Conservation (phyloP, 2,888 invertebrate species). For the Acanthacorydalis orientalis region DNA sequence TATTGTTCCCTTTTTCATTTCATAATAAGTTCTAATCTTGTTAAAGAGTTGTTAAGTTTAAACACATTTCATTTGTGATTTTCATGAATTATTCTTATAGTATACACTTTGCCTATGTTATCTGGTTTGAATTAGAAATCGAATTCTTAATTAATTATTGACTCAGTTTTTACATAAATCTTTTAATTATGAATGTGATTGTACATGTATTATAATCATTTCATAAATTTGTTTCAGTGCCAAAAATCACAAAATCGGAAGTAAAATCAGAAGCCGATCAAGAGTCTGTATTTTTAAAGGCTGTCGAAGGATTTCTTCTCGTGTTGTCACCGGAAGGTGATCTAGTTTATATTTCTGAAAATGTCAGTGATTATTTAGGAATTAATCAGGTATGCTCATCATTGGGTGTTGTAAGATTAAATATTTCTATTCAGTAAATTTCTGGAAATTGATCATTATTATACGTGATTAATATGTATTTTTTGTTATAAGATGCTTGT, state of each 20-base stretch:
- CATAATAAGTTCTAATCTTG: no score
- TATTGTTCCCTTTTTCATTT: no score
- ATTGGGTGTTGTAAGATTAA: neutral
- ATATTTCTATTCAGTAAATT: neutral
- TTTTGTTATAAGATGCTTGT: neutral
- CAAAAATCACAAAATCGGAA: conserved; percentile 19
- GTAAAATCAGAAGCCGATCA: conserved; percentile 15
- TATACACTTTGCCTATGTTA: no score
- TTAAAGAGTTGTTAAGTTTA: no score
- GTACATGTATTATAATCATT: neutral
- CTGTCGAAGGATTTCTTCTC: conserved; percentile 81
- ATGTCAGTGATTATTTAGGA: conserved; percentile 79
- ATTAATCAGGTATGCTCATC: conserved; percentile 62
- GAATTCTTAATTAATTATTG: no score
- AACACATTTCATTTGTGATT: no score
- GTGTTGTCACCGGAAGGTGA: conserved; percentile 80
- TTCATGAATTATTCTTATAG: no score
- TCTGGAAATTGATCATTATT: neutral
- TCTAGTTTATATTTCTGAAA: conserved; percentile 83
- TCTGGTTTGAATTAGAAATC: no score
- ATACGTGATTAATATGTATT: neutral
- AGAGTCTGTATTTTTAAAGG: conserved; percentile 54
- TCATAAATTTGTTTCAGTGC: conserved; percentile 25
- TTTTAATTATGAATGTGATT: neutral
- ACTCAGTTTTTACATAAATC: no score